These are phyloP conservation scores for Pseudachorutes palmiensis DNA, from an alignment of 1,140 invertebrate genomes.

Conservation along the genomic window DNA sequence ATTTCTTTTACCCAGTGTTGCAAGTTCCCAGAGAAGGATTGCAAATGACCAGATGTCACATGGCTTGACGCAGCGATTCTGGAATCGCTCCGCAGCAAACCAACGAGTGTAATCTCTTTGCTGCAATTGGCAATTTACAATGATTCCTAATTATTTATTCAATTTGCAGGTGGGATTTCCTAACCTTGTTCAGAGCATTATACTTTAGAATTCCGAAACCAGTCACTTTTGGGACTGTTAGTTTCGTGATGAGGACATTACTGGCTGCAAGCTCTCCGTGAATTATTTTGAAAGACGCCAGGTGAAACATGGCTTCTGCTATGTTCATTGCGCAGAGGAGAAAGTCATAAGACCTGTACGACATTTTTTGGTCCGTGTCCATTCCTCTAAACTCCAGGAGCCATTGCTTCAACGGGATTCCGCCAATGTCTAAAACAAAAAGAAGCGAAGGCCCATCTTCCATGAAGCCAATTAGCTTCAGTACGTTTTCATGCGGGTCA, in stretches of 20 bases:
- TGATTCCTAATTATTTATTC: background rate
- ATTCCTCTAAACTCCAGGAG: constrained; percentile 22
- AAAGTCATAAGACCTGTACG: constrained; percentile 24
- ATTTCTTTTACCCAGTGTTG: constrained; percentile 54
- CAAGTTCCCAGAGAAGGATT: constrained; percentile 70
- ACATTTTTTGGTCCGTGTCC: constrained; percentile 1
- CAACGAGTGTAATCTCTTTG: constrained; percentile 61
- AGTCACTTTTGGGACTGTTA: constrained; percentile 58
- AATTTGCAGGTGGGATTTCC: constrained; percentile 41
- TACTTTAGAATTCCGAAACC: constrained; percentile 59
- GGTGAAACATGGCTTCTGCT: constrained; percentile 35
- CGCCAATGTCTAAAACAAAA: constrained; percentile 29
- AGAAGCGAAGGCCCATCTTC: constrained; percentile 51
- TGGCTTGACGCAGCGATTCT: constrained; percentile 55
- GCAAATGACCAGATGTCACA: constrained; percentile 77
- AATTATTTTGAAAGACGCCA: constrained; percentile 45
- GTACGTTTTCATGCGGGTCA: constrained; percentile 60
- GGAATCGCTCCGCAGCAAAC: constrained; percentile 66
- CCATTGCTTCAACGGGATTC: constrained; percentile 26
- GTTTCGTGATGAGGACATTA: constrained; percentile 56
- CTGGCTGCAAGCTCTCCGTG: constrained; percentile 64
- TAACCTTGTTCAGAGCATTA: constrained; percentile 45
- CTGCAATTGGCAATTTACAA: constrained; percentile 22
- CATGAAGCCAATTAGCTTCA: constrained; percentile 66
- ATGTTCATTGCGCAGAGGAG: constrained; percentile 36